Evolutionary conservation across 2,113 vertebrate species (phyloP), one percentile per base, ranked within the genome.

Genomic region (Chrysochloris asiatica): DNA sequence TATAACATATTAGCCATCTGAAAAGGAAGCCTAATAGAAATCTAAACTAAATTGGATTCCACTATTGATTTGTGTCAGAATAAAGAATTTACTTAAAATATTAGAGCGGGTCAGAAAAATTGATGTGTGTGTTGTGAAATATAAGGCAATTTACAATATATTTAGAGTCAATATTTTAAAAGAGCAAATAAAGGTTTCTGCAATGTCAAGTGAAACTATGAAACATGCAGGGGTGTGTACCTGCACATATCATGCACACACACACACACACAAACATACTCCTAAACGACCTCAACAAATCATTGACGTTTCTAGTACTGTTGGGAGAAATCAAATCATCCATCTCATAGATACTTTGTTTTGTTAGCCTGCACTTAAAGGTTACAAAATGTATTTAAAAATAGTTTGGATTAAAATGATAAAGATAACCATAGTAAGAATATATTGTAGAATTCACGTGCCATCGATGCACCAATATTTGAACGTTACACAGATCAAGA

Each of bases 1-100:
- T 80, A 94, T 95, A 80, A 96, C 12, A 94, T 80, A 93, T 73
- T 84, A 89, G 61, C 45, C 73, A 43, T 61, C 83, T 95, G 94
- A 95, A 96, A 97, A 97, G 82, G 92, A 85, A 50, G 38, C 10
- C 78, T 89, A 69, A 75, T 17, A 67, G 79, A 94, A 96, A 38
- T 89, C 83, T 83, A 89, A 96, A 86, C 89, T 45, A 93, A 83
- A 92, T 82, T 78, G 41, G 78, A 21, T 86, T 96, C 89, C 63
- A 83, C 84, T 91, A 87, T 33, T 93, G 94, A 96, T 86, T 94
- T 94, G 24, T 88, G 43, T 81, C 72, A 48, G 45, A 71, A 30
- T 61, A 80, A 50, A 95, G 43, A 95, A 90, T 76, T 72, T 65
- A 76, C 84, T 45, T 82, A 28, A 69, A 95, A 91, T 45, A 52